Base-by-base conservation (phyloP, 2,888 invertebrate species). In the Polymixis lichenea region DNA sequence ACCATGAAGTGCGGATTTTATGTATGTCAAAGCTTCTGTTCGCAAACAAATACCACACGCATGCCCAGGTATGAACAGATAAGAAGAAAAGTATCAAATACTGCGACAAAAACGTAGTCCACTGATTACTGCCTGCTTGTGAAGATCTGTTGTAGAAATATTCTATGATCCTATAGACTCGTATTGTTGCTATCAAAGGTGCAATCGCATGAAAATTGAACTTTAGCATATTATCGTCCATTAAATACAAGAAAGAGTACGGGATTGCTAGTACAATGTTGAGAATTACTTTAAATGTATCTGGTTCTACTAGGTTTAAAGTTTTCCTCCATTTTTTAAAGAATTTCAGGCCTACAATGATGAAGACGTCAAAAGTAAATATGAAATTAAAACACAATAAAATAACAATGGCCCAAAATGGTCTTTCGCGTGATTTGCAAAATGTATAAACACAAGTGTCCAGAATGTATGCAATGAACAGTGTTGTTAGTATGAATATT, bases 81-180 rank as follows among this genome's bases (percentile, higher is more conserved):
- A 97, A 79, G 61, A 96, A 83, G 77, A 97, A 95, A 49, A 95
- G 92, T 83, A 95, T 94, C 2, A 96, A 89, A 85, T 96, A 97
- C 87, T 97, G 96, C n/a, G 94, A 93, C 64, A 96, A 89, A 86
- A 96, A 96, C 43, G 95, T 95, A 25, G 94, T 94, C 95, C 96
- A 96, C 87, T 96, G 96, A 87, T 96, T 96, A 73, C 95, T 95
- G 38, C 96, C 96, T 51, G 96, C 95, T 92, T 94, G 93, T 19
- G 95, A 94, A n/a, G 95, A 94, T 90, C 93, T 95, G 32, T 92
- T 89, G 67, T 94, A 94, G 86, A 96, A 95, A 87, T 95, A 96
- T 87, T 94, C 92, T 67, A 95, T 86, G 65, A 97, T 93, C 86
- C 96, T 94, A 71, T 95, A 95, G 0, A 95, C 91, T 60, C 97